A percentile compares a stretch with the other conserved stretches of the same genome.
These are phyloP conservation scores for Meteorus sp. DNA, from an alignment of 1,140 invertebrate genomes.

Conservation along the genomic window DNA sequence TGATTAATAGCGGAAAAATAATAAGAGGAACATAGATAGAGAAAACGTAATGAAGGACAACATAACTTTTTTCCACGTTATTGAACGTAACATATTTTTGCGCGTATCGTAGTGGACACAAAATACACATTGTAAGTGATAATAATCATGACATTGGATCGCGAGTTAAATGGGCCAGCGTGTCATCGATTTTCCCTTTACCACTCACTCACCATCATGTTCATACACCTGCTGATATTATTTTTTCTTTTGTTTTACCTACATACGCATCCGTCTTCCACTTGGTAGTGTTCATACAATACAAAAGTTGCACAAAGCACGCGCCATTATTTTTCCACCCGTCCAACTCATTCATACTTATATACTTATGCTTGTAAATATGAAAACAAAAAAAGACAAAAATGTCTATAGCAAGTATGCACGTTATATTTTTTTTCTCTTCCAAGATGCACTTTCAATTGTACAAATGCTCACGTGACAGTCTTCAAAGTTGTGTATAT, in stretches of 20 bases:
- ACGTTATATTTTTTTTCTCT: slow-evolving; percentile 23
- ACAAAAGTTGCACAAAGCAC: neutral
- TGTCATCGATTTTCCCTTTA: slow-evolving; percentile 27
- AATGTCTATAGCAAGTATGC: no score
- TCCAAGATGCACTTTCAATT: slow-evolving; percentile 23
- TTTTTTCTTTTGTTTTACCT: no score
- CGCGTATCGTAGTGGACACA: neutral
- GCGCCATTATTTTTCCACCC: no score
- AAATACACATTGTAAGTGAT: neutral
- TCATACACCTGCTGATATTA: no score
- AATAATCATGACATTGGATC: slow-evolving; percentile 13
- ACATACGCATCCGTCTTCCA: neutral
- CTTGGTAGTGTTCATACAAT: neutral
- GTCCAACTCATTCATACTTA: no score
- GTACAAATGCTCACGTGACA: slow-evolving; percentile 1
- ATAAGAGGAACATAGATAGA: no score
- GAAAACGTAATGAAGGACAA: no score
- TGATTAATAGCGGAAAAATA: no score
- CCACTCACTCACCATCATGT: neutral
- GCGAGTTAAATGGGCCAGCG: slow-evolving; percentile 22
- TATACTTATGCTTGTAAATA: no score
- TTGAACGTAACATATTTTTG: no score
- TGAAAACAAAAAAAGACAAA: no score
- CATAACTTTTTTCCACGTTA: no score
- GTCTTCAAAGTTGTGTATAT: slow-evolving; percentile 11